phyloP scores from a whole-genome alignment of 2,113 vertebrate genomes.

The Herpailurus yagouaroundi region DNA sequence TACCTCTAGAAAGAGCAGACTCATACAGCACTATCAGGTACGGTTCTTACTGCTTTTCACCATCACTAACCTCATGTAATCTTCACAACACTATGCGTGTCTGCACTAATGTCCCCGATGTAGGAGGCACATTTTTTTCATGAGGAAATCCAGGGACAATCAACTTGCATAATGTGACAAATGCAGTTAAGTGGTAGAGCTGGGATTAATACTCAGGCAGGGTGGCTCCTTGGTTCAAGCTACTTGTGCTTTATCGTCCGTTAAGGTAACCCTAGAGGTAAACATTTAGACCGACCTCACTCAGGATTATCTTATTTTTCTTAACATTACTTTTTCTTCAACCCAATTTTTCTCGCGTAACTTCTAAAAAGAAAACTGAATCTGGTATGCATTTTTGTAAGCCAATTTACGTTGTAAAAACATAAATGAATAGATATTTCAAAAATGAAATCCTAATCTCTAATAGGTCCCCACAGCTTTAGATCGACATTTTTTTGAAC shows the following conservation, averaged over 20 bases:
- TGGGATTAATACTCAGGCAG: neutral
- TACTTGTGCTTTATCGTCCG: neutral
- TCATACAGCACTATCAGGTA: neutral
- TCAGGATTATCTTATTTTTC: neutral
- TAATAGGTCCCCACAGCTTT: neutral
- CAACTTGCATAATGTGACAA: neutral
- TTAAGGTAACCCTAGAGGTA: neutral
- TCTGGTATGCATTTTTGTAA: neutral
- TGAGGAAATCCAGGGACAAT: neutral
- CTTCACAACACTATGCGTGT: neutral
- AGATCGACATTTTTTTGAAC: neutral
- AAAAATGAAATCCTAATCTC: neutral
- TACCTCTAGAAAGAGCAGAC: neutral
- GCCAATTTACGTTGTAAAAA: neutral
- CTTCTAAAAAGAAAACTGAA: conserved; percentile 14
- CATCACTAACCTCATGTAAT: neutral
- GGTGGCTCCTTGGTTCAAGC: neutral
- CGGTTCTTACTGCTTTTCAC: neutral
- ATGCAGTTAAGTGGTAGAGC: neutral
- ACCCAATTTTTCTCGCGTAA: neutral
- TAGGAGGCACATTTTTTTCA: neutral
- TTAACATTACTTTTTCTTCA: neutral
- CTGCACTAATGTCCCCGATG: neutral
- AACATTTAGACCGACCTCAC: neutral
- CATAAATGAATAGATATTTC: neutral